These are phyloP conservation scores for Gari tellinella DNA, from an alignment of 2,888 invertebrate species.

Conservation along the genomic window DNA sequence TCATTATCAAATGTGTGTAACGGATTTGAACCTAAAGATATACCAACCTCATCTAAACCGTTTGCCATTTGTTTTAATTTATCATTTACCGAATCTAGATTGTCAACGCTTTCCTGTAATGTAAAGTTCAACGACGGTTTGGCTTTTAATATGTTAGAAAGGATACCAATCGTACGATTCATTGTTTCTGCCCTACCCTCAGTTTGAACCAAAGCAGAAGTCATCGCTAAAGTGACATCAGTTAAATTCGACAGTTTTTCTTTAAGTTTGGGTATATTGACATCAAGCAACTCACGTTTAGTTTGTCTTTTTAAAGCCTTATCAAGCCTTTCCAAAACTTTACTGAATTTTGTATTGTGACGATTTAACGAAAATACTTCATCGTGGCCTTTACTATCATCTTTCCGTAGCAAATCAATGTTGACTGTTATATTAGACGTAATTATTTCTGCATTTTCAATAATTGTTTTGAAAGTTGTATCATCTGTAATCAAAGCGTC, in stretches of 20 bases:
- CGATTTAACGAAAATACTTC: background rate
- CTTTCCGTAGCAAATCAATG: background rate
- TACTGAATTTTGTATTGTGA: constrained; percentile 9
- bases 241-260: too few species aligned
- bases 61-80: background rate
- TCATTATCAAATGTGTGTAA: background rate
- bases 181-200: too few species aligned
- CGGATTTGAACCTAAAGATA: too few species aligned
- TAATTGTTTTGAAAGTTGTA: background rate
- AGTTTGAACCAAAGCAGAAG: too few species aligned
- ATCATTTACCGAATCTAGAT: background rate
- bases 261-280: constrained; percentile 3
- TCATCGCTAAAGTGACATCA: too few species aligned
- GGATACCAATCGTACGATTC: too few species aligned
- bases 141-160: too few species aligned
- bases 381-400: background rate
- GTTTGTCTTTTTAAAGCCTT: constrained; percentile 6
- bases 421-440: background rate
- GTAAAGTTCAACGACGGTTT: too few species aligned
- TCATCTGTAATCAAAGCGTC: background rate
- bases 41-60: background rate
- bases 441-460: constrained; percentile 1
- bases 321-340: constrained; percentile 12
- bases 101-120: too few species aligned
- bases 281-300: constrained; percentile 10